Evolutionary conservation across 2,888 invertebrate species (phyloP), one percentile per base, ranked within the genome.

Genomic region (Sphaeridia pumilis): DNA sequence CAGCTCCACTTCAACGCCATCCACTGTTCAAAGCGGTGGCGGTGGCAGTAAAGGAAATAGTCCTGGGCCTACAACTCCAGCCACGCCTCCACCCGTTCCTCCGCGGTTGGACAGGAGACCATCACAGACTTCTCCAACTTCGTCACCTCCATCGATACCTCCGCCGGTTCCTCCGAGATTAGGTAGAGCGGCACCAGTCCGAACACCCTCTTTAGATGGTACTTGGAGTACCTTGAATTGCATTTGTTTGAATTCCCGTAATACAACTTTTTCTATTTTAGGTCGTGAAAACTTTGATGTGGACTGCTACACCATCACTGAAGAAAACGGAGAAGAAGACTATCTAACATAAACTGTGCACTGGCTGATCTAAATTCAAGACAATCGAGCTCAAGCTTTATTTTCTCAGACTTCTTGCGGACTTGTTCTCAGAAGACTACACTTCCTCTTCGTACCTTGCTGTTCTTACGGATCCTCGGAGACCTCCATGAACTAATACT

Each of bases 261-360:
- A 17, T 17, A 41, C 7, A 17, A 12, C 17, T 7, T 17, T 17
- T 38, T 20, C 38, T 38, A 17, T 46, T 36, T 10, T 36, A 64
- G 64, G 63, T 20, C 58, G 63, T 17, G 65, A 65, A 59, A 61
- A 63, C 3, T 65, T 65, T 44, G 65, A 65, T 55, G 65, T 65
- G 14, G 65, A 65, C 59, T 65, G 65, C 42, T 65, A 65, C 47
- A 65, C 65, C 49, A 65, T 65, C 5, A 65, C 63, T 38, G 65
- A 65, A 36, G 65, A 65, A 51, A 65, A 65, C 48, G 65, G 63
- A 1, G 65, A 65, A 50, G 65, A 65, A 58, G 63, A 65, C 49
- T 65, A 60, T 49, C 42, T 65, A 24, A 65, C 65, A 26, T 65
- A 51, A 21, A 22, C 78, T 14, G 83, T 31, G 31, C 14, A 31